A percentile compares a stretch with the other conserved stretches of the same genome.
phyloP scores from a whole-genome alignment of 1,140 invertebrate species.

The Diorhabda carinulata region DNA sequence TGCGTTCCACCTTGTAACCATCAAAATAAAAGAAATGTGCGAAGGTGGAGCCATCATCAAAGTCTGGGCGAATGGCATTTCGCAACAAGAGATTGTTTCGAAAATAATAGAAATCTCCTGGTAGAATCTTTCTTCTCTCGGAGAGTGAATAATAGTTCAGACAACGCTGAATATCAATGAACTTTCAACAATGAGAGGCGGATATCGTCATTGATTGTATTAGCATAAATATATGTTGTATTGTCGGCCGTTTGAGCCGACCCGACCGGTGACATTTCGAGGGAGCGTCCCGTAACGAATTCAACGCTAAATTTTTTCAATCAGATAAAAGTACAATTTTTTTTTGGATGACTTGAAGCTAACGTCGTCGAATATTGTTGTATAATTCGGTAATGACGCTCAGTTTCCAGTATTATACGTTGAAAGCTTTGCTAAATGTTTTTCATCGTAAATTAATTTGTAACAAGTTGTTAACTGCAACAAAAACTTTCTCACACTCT shows the following conservation, averaged over 20 bases:
- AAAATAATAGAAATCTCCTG: conserved; percentile 1
- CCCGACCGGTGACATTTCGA: conserved; percentile 21
- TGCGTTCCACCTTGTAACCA: neutral
- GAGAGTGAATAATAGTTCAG: conserved; percentile 10
- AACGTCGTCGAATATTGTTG: neutral
- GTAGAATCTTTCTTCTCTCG: neutral
- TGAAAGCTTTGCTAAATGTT: too few species aligned
- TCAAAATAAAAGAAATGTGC: neutral
- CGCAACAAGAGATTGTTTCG: neutral
- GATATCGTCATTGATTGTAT: conserved; percentile 20
- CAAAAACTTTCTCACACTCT: too few species aligned
- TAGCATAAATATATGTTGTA: conserved; percentile 30
- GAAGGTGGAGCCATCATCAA: conserved; percentile 1
- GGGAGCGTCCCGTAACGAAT: conserved; percentile 16
- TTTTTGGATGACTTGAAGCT: conserved; percentile 1
- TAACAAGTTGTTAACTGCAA: too few species aligned
- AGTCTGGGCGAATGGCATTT: conserved; percentile 1
- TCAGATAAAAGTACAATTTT: conserved; percentile 13
- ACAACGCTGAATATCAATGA: conserved; percentile 28
- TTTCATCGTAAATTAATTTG: too few species aligned
- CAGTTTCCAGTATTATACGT: too few species aligned
- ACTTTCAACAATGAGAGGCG: conserved; percentile 27
- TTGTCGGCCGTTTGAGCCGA: conserved; percentile 14
- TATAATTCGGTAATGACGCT: too few species aligned
- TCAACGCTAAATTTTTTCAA: conserved; percentile 17